Evolutionary conservation across 2,797 vertebrate species (phyloP).

Genomic region (Prionace glauca): DNA sequence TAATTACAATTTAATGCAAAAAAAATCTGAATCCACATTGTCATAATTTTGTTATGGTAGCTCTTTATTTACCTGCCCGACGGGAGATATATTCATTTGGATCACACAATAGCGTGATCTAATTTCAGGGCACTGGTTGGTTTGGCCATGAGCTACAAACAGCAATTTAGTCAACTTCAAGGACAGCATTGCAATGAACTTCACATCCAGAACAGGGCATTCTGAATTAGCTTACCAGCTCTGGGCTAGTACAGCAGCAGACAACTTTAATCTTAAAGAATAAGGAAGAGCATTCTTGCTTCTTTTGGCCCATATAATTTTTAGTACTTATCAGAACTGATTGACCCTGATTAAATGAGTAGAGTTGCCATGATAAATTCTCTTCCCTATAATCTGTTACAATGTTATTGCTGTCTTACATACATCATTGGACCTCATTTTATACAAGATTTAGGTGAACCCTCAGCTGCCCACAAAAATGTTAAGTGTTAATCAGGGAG

Average conservation of each 20-base stretch:
- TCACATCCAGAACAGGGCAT: no score
- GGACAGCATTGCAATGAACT: no score
- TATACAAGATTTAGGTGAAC: background rate
- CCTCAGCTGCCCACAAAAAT: background rate
- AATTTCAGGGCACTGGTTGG: no score
- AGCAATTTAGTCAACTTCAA: no score
- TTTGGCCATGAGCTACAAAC: no score
- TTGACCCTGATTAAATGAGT: background rate
- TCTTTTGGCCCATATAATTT: no score
- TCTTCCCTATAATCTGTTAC: background rate
- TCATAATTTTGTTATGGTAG: background rate
- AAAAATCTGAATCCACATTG: background rate
- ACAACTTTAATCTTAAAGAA: no score
- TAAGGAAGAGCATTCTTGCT: no score
- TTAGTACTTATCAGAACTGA: no score
- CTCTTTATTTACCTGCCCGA: background rate
- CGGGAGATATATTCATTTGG: background rate
- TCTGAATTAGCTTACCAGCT: no score
- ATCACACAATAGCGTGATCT: background rate
- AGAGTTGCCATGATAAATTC: background rate
- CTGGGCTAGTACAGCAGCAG: no score
- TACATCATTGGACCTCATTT: background rate
- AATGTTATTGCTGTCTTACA: background rate
- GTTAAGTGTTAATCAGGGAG: background rate
- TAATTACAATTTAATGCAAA: background rate